Percentiles rank a stretch among this genome's conserved stretches.
phyloP scores from a whole-genome alignment of 1,140 invertebrate species.

The Drosophila subpulchrella region DNA sequence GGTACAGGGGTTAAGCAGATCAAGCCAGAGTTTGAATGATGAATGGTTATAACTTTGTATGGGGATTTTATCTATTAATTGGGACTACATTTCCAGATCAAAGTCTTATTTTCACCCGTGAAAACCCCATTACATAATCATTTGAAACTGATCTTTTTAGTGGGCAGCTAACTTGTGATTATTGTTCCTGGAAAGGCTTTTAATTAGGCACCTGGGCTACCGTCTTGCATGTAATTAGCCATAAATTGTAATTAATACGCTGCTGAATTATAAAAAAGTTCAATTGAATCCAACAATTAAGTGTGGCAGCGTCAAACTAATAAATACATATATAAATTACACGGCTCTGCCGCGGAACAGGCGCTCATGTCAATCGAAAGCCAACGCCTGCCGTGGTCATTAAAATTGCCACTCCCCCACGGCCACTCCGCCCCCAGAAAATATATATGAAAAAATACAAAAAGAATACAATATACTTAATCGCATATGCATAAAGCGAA shows the following conservation, averaged over 20 bases:
- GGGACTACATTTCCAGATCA: not conserved
- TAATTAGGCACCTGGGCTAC: constrained; percentile 45
- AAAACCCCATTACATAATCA: too few relatives aligned
- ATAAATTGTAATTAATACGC: constrained; percentile 48
- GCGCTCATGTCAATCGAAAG: constrained; percentile 75
- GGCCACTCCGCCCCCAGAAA: constrained; percentile 12
- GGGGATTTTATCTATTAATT: too few relatives aligned
- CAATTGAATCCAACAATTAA: constrained; percentile 53
- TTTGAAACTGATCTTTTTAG: too few relatives aligned
- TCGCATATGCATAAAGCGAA: constrained; percentile 67
- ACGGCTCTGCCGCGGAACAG: constrained; percentile 32
- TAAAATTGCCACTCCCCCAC: constrained; percentile 29
- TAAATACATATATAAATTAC: constrained; percentile 53
- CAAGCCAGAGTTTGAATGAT: not conserved
- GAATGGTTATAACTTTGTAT: not conserved
- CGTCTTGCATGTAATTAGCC: constrained; percentile 51
- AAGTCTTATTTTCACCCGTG: too few relatives aligned
- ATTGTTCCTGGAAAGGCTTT: constrained; percentile 41
- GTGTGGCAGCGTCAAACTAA: constrained; percentile 40
- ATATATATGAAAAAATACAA: constrained; percentile 10
- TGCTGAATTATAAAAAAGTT: constrained; percentile 40
- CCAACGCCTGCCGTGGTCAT: constrained; percentile 67
- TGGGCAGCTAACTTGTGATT: constrained; percentile 27
- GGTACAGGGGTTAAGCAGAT: constrained; percentile 2
- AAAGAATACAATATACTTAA: constrained; percentile 54